A percentile compares a stretch with the other conserved stretches of the same genome.
These are phyloP conservation scores for Nymphicus hollandicus DNA, from an alignment of 2,113 vertebrate species.

Conservation along the genomic window DNA sequence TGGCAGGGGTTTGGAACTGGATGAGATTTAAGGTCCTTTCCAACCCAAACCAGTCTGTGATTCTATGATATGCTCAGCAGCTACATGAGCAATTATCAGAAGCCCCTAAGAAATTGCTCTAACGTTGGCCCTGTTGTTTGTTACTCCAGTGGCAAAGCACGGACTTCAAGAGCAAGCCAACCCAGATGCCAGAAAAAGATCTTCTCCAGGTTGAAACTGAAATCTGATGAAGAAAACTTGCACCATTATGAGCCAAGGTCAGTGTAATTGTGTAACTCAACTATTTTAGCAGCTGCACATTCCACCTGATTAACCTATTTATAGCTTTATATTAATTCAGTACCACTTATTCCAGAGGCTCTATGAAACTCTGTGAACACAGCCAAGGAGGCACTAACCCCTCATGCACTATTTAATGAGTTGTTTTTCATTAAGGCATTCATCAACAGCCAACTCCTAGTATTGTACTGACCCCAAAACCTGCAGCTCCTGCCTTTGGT, in stretches of 20 bases:
- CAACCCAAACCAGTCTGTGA: not conserved
- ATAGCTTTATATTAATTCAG: slow-evolving; percentile 2
- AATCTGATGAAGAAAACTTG: not conserved
- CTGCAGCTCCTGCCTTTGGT: not conserved
- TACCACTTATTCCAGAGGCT: not conserved
- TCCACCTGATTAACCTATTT: slow-evolving; percentile 29
- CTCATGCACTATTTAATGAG: not conserved
- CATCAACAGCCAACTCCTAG: not conserved
- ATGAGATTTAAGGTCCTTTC: not conserved
- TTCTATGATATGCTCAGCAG: not conserved
- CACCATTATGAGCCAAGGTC: not conserved
- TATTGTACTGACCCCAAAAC: not conserved
- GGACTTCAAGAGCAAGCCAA: not conserved
- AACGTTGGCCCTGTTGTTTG: not conserved
- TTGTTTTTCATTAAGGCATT: not conserved
- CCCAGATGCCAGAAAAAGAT: not conserved
- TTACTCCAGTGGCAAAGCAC: not conserved
- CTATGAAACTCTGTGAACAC: not conserved
- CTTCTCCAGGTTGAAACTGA: not conserved
- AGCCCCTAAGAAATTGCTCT: not conserved
- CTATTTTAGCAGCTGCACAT: not conserved
- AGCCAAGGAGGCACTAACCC: not conserved
- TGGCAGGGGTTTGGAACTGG: not conserved
- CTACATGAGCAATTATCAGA: not conserved
- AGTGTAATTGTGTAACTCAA: not conserved